Base-by-base conservation (phyloP, 2,888 invertebrate species). In the Oxycera nigricornis region DNA sequence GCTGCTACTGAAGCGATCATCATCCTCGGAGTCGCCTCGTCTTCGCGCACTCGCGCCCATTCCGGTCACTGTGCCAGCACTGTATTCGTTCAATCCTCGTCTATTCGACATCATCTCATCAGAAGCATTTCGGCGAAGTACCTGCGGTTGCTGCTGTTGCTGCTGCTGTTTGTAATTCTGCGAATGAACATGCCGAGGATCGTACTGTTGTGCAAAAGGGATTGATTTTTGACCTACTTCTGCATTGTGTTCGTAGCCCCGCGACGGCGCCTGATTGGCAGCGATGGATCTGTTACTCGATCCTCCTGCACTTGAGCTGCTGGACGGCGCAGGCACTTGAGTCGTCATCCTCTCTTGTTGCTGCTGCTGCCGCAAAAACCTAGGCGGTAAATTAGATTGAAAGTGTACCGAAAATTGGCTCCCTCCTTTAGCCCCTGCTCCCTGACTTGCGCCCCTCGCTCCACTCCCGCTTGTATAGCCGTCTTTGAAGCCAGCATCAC, bases 371-470 rank as follows among this genome's bases (percentile, higher is more conserved):
- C 92, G 92, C 80, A 92, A 90, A 84, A 95, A 94, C 75, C 96
- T 88, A 17, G 96, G 96, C 72, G 96, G 95, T 81, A 96, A 88
- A 85, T 94, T 92, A 68, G 89, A 91, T 84, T 94, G 93, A 85
- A 93, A 94, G 78, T 91, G 90, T 80, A 91, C 89, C 6, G 92
- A 91, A 82, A 91, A 93, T 30, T 81, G 57, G 31, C 22, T 70
- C 20, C 31, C 55, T 14, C 59, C 59, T 59, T 72, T 72, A 2
- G 39, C 22, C 70, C 87, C 84, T 72, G 88, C 86, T 31, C 86
- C 85, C 52, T 88, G 88, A 35, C 87, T 84, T 17, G 74, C 75
- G 55, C 80, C 78, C 1, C 73, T 79, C 24, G 77, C 79, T 50
- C 78, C 83, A 72, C 81, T 79, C 14, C 65, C 41, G 14, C 41